These are phyloP conservation scores for Cheirogaleus major DNA, from an alignment of 2,797 vertebrate genomes.

Conservation along the genomic window DNA sequence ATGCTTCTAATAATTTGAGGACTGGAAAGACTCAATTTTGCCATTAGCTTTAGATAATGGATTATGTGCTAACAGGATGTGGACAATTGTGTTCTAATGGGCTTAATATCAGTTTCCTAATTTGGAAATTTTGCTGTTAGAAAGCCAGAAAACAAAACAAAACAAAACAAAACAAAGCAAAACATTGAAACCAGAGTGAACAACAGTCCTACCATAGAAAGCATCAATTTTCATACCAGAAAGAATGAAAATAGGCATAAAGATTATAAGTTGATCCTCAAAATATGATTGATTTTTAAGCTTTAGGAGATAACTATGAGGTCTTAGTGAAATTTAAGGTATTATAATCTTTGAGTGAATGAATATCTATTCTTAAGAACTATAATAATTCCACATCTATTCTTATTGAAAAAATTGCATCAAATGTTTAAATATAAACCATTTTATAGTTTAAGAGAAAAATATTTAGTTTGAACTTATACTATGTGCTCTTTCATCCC, in stretches of 20 bases:
- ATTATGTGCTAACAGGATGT: background rate
- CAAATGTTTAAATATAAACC: background rate
- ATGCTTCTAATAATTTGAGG: slow-evolving; percentile 33
- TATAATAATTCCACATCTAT: background rate
- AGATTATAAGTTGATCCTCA: background rate
- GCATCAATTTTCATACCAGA: background rate
- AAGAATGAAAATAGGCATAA: background rate
- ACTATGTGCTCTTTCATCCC: background rate
- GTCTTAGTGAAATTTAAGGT: background rate
- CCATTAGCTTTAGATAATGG: slow-evolving; percentile 40
- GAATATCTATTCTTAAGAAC: background rate
- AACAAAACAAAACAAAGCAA: background rate
- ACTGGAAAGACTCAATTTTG: slow-evolving; percentile 39
- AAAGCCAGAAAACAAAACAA: background rate
- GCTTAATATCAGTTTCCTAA: background rate
- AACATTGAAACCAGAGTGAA: background rate
- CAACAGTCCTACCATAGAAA: background rate
- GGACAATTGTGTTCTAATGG: slow-evolving; percentile 4
- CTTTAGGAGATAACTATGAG: background rate
- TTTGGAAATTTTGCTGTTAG: slow-evolving; percentile 1
- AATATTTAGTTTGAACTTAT: background rate
- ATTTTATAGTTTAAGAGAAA: background rate
- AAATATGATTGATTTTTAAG: slow-evolving; percentile 6
- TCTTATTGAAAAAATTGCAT: background rate
- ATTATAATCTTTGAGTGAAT: background rate